Base-by-base conservation (phyloP, 2,888 invertebrate species). In the Macroteleia sp. region DNA sequence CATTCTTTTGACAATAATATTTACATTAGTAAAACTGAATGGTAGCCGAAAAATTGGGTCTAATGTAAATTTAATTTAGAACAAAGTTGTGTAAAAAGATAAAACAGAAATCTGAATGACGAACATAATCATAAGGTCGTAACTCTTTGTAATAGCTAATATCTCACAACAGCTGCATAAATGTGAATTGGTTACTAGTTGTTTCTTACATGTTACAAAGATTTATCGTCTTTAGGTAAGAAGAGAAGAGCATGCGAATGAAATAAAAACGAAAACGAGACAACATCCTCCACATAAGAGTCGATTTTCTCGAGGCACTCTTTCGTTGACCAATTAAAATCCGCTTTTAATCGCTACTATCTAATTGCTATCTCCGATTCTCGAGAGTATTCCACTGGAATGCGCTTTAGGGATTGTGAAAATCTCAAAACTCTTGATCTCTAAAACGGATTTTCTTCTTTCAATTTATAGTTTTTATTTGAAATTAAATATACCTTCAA, bases 141-240 rank as follows among this genome's bases (percentile, higher is more conserved):
- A 90, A 89, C 85, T 90, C 87, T 87, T 83, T 81, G 85, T 86
- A 89, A 90, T 88, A 87, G 89, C 89, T 89, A 89, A 90, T 89
- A 89, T 87, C 86, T 88, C 85, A 87, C 83, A 77, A 82, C 86
- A 89, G 87, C 88, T 86, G 86, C 86, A 89, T 87, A 89, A 89
- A 89, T 84, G 86, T 83, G 89, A 89, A 89, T 90, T 85, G 89
- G 88, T 88, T 87, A 89, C 88, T 87, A 87, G 89, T 89, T 89
- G 88, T 87, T 83, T 85, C 89, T 88, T 87, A 82, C 86, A 87
- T 82, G 85, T 87, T 84, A 82, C 82, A 80, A 86, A 88, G 89
- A 90, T 90, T 89, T 90, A 90, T 89, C 81, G 85, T 81, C 73
- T 70, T 80, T 67, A 66, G 48, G 46, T 50, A 56, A 77, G 50